These are phyloP conservation scores for Apodemus agrarius DNA, from an alignment of 2,797 vertebrate species.

Conservation along the genomic window DNA sequence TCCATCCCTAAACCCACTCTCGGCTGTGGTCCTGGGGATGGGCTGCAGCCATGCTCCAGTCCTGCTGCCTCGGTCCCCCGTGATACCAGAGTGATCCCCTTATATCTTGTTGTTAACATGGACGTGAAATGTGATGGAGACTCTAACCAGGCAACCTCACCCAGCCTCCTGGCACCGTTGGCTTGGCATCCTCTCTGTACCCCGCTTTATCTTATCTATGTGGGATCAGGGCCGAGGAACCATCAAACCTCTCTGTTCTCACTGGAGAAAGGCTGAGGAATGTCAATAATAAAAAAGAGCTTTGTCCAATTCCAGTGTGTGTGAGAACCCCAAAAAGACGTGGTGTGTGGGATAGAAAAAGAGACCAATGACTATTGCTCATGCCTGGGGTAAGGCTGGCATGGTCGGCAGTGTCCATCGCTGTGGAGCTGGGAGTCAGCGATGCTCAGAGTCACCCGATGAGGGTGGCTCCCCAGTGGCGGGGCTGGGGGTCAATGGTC, in stretches of 20 bases:
- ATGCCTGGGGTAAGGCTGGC: background rate
- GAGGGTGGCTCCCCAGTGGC: background rate
- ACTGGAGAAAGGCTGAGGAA: slow-evolving; percentile 35
- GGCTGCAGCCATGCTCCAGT: background rate
- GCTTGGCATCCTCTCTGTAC: background rate
- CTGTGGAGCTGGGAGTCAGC: background rate
- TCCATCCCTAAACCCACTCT: background rate
- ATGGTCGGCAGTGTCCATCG: background rate
- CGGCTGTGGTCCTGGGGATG: background rate
- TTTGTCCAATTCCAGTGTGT: slow-evolving; percentile 37
- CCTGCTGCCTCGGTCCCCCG: background rate
- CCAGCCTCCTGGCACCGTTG: background rate
- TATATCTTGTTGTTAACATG: background rate
- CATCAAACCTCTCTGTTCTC: slow-evolving; percentile 12
- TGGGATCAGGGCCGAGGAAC: background rate
- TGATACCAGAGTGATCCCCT: background rate
- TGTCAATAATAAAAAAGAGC: slow-evolving; percentile 66
- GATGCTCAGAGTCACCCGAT: background rate
- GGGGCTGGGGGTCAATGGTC: background rate
- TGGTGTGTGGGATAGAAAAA: background rate
- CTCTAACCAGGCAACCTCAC: background rate
- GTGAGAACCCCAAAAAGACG: background rate
- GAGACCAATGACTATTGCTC: background rate
- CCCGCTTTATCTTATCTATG: background rate
- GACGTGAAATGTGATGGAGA: background rate